Base-by-base conservation (phyloP, 2,113 vertebrate genomes). In the Phylloscopus trochilus region DNA sequence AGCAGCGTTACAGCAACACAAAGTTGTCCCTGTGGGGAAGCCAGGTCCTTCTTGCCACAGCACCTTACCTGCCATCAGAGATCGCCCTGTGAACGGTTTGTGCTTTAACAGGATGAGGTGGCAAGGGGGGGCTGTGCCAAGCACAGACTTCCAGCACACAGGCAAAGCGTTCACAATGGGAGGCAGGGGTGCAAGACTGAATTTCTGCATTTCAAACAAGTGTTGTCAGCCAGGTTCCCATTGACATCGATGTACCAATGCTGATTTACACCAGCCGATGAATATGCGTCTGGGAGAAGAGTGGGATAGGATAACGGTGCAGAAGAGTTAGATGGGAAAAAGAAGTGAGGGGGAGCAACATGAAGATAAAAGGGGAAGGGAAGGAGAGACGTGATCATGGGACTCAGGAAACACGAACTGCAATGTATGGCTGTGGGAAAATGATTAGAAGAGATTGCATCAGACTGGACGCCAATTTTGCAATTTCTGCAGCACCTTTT, bases 401-500 rank as follows among this genome's bases (percentile, higher is more conserved):
- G 86, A 96, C 76, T 86, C 92, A 76, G 92, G 90, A 96, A 96
- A 64, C 76, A 53, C 0, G 0, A 90, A 76, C 62, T 83, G 68
- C 49, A 26, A 35, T 23, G 28, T 46, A 47, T 0, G 0, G 37
- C 90, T 94, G 88, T 95, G 92, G 77, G 92, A 96, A 95, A 95
- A 92, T 44, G n/a, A 86, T 94, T 89, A 96, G 83, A 87, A 2
- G 4, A 90, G 83, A 84, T 95, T 97, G 80, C 88, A 92, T 92
- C 88, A 95, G 69, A 17, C 66, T 95, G 94, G 76, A 92, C 83
- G 90, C 37, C 53, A 64, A 30, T 89, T 93, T 64, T 89, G 80
- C 86, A 94, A 94, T 90, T 93, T 88, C 80, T 95, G 73, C 76
- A 94, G 76, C 92, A 97, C 93, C 90, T 96, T 96, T 94, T 90